phyloP scores from a whole-genome alignment of 2,888 invertebrate genomes.

The Pollenia amentaria region DNA sequence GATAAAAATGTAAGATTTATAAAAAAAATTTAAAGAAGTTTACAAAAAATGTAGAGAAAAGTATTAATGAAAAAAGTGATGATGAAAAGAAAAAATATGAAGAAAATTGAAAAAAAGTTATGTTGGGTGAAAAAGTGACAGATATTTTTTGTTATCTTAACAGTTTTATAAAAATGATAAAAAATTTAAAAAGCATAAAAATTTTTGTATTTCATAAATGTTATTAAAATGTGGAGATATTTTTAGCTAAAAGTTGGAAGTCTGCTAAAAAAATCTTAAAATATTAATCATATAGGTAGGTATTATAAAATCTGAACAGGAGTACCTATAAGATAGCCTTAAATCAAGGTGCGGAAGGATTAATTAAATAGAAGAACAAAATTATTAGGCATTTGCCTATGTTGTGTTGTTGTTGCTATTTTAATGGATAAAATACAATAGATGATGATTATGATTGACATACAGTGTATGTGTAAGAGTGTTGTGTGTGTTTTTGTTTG shows the following conservation, averaged over 20 bases:
- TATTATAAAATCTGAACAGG: not conserved
- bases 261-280: not conserved
- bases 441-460: constrained; percentile 59
- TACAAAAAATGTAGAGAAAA: constrained; percentile 1
- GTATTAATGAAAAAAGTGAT: constrained; percentile 6
- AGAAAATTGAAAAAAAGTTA: constrained; percentile 42
- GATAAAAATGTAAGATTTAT: constrained; percentile 56
- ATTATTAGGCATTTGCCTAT: constrained; percentile 9
- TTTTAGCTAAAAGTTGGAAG: not conserved
- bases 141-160: constrained; percentile 5
- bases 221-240: not conserved
- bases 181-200: constrained; percentile 5
- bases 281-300: not conserved
- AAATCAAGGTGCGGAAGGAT: constrained; percentile 65
- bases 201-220: constrained; percentile 2
- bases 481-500: constrained; percentile 40
- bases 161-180: too few species aligned
- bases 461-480: constrained; percentile 17
- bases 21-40: not conserved
- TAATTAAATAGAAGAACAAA: constrained; percentile 57
- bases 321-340: not conserved
- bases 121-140: constrained; percentile 34
- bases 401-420: constrained; percentile 45
- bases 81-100: constrained; percentile 19
- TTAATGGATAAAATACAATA: constrained; percentile 41